Base-by-base conservation (phyloP, 2,797 vertebrate genomes). In the Percopsis omiscomaycus region DNA sequence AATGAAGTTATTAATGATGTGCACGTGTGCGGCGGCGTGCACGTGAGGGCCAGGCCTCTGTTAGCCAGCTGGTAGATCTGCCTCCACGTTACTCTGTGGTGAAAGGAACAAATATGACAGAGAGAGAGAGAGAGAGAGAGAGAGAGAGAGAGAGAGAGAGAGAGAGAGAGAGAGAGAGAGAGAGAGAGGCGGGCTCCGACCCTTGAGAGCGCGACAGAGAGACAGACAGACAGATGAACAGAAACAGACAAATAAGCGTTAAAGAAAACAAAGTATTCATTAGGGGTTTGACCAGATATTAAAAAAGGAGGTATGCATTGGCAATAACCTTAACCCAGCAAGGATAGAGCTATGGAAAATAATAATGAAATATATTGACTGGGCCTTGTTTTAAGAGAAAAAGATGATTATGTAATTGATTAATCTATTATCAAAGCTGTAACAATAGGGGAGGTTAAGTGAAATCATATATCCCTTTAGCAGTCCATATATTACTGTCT, bases 1-100 rank as follows among this genome's bases (percentile, higher is more conserved):
- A 89, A 91, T 88, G 78, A 86, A 90, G 76, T 81, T 88, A 88
- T 88, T 89, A 88, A 89, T 89, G 84, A 88, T 85, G 81, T 89
- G 85, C 87, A 88, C 85, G 79, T 86, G 84, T 84, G 84, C 68
- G 64, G 64, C 69, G 74, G 70, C 53, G 65, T 83, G 82, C 75
- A 67, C 81, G 77, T 68, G 52, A 68, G 53, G 69, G 68, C 48
- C 28, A 30, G 74, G 76, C 72, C 80, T 74, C 75, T 64, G 60
- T 77, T 64, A 68, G 81, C 71, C 84, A 82, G 81, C 86, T 88
- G 86, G 71, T 79, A 61, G 75, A 73, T 77, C 50, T 66, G 80
- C 77, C 77, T 84, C 59, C 68, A 59, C 69, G 81, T 78, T 47
- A 70, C 66, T 45, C 68, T 52, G 61, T 27, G 67, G 69, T 81